These are phyloP conservation scores for Nemurella pictetii DNA, from an alignment of 2,888 invertebrate species.

Conservation along the genomic window DNA sequence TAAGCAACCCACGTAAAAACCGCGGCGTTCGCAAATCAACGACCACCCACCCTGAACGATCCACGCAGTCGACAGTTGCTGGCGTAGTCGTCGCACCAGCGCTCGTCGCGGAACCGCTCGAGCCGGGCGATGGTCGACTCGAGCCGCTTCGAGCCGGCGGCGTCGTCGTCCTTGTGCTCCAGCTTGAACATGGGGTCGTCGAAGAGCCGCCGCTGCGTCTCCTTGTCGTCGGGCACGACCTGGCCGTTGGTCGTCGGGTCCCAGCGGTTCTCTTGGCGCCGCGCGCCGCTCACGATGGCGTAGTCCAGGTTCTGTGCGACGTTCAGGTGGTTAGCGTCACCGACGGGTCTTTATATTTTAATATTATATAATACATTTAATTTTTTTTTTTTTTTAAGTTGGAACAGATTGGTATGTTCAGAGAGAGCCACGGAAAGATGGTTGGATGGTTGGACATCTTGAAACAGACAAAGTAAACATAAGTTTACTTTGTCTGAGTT, in stretches of 20 bases:
- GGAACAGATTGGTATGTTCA: too few relatives aligned
- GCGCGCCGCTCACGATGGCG: constrained; percentile 90
- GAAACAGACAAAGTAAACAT: too few relatives aligned
- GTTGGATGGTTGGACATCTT: too few relatives aligned
- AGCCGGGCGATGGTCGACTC: constrained; percentile 75
- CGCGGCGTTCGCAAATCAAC: too few relatives aligned
- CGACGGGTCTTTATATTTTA: background rate
- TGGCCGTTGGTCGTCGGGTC: constrained; percentile 96
- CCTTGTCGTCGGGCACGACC: constrained; percentile 88
- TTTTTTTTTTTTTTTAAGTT: too few relatives aligned
- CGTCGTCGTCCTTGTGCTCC: constrained; percentile 88
- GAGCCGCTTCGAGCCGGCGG: constrained; percentile 66
- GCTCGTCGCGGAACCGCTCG: constrained; percentile 74
- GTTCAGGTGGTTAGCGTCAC: too few relatives aligned
- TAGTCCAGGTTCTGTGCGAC: constrained; percentile 87
- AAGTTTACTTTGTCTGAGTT: too few relatives aligned
- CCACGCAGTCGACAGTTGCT: constrained; percentile 85
- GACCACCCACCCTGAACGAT: constrained; percentile 78
- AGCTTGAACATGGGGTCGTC: constrained; percentile 98
- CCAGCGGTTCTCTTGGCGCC: constrained; percentile 97
- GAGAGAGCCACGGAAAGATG: too few relatives aligned
- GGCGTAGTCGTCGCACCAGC: constrained; percentile 91
- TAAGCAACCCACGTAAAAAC: too few relatives aligned
- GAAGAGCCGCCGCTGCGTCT: constrained; percentile 83
- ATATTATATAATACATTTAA: background rate